Base-by-base conservation (phyloP, 2,888 invertebrate species). In the Myopa tessellatipennis region DNA sequence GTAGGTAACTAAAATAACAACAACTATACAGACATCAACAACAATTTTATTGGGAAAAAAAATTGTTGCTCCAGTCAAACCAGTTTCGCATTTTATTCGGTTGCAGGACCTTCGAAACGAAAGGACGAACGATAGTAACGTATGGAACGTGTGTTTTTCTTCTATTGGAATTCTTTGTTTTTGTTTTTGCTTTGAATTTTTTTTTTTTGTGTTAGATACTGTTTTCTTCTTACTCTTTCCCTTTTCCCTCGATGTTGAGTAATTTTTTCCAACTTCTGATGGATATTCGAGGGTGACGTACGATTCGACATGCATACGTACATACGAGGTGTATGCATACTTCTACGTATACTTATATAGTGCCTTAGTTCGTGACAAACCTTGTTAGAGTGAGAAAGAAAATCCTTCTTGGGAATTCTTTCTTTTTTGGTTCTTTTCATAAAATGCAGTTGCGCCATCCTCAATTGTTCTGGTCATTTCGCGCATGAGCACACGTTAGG, bases 381-480 rank as follows among this genome's bases (percentile, higher is more conserved):
- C 50, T 8, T 10, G 50, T 50, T 50, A 14, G 16, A 10, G 55
- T n/a, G 45, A 18, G 16, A 55, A 68, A 26, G 55, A 61, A 45
- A 74, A 58, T 76, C 74, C 71, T 68, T 40, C 76, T 78, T 77
- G 70, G 71, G 76, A 63, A 73, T 75, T 79, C 77, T 67, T 50
- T 63, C 55, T 79, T 69, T 69, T 80, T 26, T 26, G 1, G 26
- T 26, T 80, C 70, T 81, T 79, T 79, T 74, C 74, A 76, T 65
- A 67, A 80, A 79, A 77, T 78, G 80, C 80, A 77, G 74, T 77
- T 77, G 78, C 80, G 81, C 81, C 78, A 80, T 79, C 76, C 69
- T 80, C 79, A 74, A 72, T 82, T 82, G 81, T 82, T 80, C 68
- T 77, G 78, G 75, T 76, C 78, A 79, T 83, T 83, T 80, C 60